Evolutionary conservation across 2,888 invertebrate genomes (phyloP).

Genomic region (Chymomyza procnemis): DNA sequence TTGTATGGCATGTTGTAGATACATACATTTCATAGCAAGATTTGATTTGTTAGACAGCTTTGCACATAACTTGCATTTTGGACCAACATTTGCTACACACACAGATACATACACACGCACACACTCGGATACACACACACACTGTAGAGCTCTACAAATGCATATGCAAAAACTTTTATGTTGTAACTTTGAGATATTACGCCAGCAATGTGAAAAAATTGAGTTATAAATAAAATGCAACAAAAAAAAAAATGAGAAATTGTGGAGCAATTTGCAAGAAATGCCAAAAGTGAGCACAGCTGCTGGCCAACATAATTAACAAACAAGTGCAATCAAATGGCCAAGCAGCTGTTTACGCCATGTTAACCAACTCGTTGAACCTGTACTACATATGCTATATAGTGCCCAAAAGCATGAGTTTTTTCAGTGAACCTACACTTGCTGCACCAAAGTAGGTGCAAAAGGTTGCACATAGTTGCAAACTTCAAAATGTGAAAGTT

Average conservation of each 20-base stretch:
- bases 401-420: not conserved
- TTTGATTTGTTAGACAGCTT: not conserved
- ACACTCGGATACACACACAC: not conserved
- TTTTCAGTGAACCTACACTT: not conserved
- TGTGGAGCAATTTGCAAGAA: not conserved
- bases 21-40: not conserved
- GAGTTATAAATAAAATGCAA: not conserved
- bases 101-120: not conserved
- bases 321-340: constrained; percentile 4
- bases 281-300: not conserved
- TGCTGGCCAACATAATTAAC: constrained; percentile 38
- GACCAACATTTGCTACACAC: not conserved
- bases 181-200: not conserved
- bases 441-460: constrained; percentile 48
- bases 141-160: not conserved
- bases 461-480: constrained; percentile 50
- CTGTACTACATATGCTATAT: not conserved
- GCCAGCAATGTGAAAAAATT: not conserved
- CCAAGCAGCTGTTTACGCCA: not conserved
- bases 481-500: not conserved
- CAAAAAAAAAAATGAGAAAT: not conserved
- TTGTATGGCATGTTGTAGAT: not conserved
- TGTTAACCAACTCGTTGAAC: not conserved
- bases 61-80: not conserved
- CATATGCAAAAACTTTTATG: not conserved